Percentiles rank a stretch among this genome's conserved stretches.
Evolutionary conservation across 2,797 vertebrate genomes (phyloP).

Genomic region (Brachymystax lenok): DNA sequence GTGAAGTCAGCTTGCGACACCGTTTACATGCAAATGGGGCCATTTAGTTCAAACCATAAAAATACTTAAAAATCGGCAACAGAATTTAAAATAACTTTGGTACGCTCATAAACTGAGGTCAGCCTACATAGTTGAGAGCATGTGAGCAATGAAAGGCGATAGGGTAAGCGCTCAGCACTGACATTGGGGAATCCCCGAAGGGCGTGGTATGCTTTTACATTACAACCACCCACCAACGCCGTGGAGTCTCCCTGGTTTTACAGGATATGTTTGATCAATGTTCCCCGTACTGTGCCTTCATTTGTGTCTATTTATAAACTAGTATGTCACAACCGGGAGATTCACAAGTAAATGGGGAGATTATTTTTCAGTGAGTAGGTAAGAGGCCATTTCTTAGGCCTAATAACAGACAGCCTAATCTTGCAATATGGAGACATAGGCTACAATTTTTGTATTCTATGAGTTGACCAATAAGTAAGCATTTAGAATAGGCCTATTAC

Average conservation of each 20-base stretch:
- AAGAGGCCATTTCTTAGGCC: too few species aligned
- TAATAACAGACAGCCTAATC: too few species aligned
- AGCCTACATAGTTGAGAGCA: conserved; percentile 19
- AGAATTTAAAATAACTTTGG: conserved; percentile 54
- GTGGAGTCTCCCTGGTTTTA: conserved; percentile 32
- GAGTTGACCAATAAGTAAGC: too few species aligned
- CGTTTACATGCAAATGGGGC: background rate
- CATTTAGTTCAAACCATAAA: background rate
- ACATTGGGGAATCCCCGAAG: conserved; percentile 73
- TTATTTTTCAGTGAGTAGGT: background rate
- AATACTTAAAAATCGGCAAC: background rate
- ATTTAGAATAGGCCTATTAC: too few species aligned
- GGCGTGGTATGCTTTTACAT: conserved; percentile 45
- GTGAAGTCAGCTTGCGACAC: background rate
- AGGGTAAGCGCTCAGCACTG: conserved; percentile 57
- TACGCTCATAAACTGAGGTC: conserved; percentile 37
- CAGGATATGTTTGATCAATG: background rate
- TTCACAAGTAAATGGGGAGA: too few species aligned
- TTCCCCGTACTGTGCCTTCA: background rate
- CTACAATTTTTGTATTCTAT: too few species aligned
- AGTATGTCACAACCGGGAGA: background rate
- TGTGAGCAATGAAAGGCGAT: conserved; percentile 59
- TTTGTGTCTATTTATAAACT: background rate
- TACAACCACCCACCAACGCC: conserved; percentile 5
- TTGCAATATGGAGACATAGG: too few species aligned